Evolutionary conservation across 2,888 invertebrate species (phyloP).

Genomic region (Clistopyga incitator): DNA sequence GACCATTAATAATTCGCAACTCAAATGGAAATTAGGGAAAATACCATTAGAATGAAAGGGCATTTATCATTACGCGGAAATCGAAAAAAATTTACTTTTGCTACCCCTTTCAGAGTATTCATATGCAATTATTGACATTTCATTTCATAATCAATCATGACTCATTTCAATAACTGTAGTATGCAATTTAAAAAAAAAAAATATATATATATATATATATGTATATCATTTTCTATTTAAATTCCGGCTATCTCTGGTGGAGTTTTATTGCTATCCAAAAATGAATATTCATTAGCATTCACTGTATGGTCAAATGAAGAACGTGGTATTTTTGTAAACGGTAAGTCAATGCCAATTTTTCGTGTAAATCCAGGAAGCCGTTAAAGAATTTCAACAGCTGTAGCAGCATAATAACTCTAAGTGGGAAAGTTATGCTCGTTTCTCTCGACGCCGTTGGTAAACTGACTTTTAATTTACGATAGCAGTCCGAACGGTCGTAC

Average conservation of each 20-base stretch:
- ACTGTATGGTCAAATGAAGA: background rate
- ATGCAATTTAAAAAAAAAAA: too few species aligned
- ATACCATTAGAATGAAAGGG: too few species aligned
- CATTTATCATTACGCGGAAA: too few species aligned
- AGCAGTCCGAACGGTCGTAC: conserved; percentile 19
- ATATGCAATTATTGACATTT: too few species aligned
- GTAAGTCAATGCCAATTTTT: background rate
- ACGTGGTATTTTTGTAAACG: background rate
- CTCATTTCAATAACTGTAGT: too few species aligned
- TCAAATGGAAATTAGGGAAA: background rate
- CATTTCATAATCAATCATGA: too few species aligned
- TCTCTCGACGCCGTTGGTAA: background rate
- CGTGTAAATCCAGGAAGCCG: background rate
- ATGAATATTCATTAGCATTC: background rate
- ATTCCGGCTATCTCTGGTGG: too few species aligned
- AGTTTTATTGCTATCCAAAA: background rate
- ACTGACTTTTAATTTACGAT: conserved; percentile 31
- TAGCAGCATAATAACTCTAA: conserved; percentile 4
- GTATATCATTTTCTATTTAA: too few species aligned
- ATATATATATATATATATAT: too few species aligned
- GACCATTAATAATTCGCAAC: background rate
- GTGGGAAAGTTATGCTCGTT: conserved; percentile 23
- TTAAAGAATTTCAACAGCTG: background rate
- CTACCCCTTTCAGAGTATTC: too few species aligned
- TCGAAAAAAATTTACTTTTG: too few species aligned